Conservation (phyloP, 92 coral and sea anemone genomes). For the Heliopora coerulea region DNA sequence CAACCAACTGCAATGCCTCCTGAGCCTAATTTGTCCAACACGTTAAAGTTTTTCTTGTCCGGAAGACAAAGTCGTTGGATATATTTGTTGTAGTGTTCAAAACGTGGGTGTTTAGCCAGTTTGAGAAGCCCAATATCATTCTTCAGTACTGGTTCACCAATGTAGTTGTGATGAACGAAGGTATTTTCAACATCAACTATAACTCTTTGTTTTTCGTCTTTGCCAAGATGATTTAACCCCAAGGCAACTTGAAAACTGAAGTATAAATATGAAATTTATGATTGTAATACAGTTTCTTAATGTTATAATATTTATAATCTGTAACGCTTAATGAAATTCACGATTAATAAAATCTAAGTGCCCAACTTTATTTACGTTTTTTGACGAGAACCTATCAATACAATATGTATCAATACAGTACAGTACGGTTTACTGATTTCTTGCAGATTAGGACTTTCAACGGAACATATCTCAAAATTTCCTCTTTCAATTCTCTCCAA, state of each 20-base stretch:
- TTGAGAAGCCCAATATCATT: constrained; percentile 71
- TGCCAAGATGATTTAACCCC: neutral
- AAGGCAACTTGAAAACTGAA: neutral
- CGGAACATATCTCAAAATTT: no score
- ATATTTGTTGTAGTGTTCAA: neutral
- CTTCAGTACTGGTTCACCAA: neutral
- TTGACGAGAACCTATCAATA: no score
- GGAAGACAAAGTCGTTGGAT: constrained; percentile 69
- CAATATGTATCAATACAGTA: no score
- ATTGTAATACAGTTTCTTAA: no score
- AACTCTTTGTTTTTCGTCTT: neutral
- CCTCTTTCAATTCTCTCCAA: no score
- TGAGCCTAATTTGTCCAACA: constrained; percentile 36
- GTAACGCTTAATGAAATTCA: no score
- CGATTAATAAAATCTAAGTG: no score
- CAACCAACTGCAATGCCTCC: constrained; percentile 64
- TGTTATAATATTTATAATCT: no score
- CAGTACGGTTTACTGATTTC: no score
- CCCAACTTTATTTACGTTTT: no score
- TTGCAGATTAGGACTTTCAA: no score
- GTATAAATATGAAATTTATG: no score
- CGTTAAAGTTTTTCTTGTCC: constrained; percentile 25
- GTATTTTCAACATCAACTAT: constrained; percentile 3
- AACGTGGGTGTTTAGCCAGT: constrained; percentile 31
- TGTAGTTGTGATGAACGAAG: constrained; percentile 52